These are phyloP conservation scores for Rhorus exstirpatorius DNA, from an alignment of 2,888 invertebrate species.

Conservation along the genomic window DNA sequence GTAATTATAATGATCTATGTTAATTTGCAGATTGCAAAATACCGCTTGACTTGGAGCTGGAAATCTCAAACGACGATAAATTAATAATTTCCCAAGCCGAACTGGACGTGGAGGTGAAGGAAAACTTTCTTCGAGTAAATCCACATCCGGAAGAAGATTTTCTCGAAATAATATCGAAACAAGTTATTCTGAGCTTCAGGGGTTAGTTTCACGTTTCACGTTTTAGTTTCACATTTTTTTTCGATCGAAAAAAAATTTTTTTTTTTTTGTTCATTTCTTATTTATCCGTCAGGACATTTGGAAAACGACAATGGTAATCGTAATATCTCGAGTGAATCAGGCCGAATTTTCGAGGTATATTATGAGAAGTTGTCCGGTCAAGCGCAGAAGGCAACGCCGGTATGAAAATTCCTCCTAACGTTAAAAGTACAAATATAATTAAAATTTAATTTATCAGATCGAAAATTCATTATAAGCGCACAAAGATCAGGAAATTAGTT, in stretches of 20 bases:
- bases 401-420: too few relatives aligned
- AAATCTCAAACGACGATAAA: constrained; percentile 50
- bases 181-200: constrained; percentile 65
- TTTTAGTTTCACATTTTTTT: too few relatives aligned
- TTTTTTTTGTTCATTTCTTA: constrained; percentile 16
- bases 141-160: constrained; percentile 57
- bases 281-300: constrained; percentile 32
- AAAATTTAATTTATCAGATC: too few relatives aligned
- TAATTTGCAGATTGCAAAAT: constrained; percentile 60
- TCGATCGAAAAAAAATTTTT: constrained; percentile 4
- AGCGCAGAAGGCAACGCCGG: too few relatives aligned
- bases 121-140: constrained; percentile 29
- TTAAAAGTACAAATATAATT: too few relatives aligned
- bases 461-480: not conserved
- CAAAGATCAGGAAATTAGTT: too few relatives aligned
- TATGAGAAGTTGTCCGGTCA: too few relatives aligned
- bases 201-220: too few relatives aligned
- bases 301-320: not conserved
- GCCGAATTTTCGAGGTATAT: too few relatives aligned
- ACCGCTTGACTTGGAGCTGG: constrained; percentile 60
- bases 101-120: constrained; percentile 58
- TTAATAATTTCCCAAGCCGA: constrained; percentile 62
- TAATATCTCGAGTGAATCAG: too few relatives aligned
- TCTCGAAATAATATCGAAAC: constrained; percentile 69
- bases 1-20: too few relatives aligned